phyloP scores from a whole-genome alignment of 1,140 invertebrate species.

The Sminthurides bifidus region DNA sequence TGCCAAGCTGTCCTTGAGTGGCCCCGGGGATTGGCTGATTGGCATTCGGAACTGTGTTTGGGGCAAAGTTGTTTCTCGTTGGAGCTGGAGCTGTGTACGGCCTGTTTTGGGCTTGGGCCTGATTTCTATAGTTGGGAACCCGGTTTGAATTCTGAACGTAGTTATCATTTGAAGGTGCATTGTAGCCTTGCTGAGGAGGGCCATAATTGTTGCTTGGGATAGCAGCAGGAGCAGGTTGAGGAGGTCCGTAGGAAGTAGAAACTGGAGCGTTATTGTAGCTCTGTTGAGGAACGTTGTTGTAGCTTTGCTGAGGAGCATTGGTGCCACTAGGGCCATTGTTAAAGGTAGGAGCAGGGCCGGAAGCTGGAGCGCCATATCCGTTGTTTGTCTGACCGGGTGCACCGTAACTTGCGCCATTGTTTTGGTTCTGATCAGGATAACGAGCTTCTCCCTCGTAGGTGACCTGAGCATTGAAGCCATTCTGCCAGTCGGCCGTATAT shows the following conservation, averaged over 20 bases:
- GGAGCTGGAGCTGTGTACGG: background rate
- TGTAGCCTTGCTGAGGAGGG: background rate
- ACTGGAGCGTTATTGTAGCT: background rate
- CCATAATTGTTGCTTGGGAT: conserved; percentile 3
- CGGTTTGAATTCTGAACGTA: too few species aligned
- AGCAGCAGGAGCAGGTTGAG: background rate
- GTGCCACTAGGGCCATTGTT: background rate
- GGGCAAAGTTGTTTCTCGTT: background rate
- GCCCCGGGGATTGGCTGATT: background rate
- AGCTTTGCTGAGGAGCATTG: background rate
- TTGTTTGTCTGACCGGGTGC: background rate
- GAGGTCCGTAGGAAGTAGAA: too few species aligned
- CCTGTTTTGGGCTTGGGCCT: background rate
- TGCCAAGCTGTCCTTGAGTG: background rate
- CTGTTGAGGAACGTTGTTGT: background rate
- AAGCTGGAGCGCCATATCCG: conserved; percentile 1
- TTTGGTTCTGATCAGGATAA: conserved; percentile 29
- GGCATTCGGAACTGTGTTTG: background rate
- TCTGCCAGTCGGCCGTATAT: conserved; percentile 34
- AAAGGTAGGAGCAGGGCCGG: conserved; percentile 4
- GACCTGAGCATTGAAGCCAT: conserved; percentile 37
- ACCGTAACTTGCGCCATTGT: conserved; percentile 5
- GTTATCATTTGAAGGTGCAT: too few species aligned
- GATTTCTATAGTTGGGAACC: too few species aligned
- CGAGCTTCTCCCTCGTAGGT: conserved; percentile 36